Base-by-base conservation (phyloP, 1,140 invertebrate species). In the Ooceraea biroi region DNA sequence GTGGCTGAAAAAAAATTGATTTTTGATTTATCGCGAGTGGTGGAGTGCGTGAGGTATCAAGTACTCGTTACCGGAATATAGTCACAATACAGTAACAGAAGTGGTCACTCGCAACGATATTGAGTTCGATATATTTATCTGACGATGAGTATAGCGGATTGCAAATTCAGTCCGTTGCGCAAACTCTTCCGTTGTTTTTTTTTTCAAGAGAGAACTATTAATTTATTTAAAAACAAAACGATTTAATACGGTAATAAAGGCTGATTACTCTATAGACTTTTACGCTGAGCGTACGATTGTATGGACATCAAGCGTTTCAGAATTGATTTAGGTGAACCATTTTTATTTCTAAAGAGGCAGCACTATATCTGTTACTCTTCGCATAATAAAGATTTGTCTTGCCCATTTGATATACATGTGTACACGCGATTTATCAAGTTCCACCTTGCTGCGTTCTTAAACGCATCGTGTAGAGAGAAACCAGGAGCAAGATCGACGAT, bases 361-460 rank as follows among this genome's bases (percentile, higher is more conserved):
- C n/a, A 65, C 12, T 48, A 12, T 41, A 25, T 57, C 22, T 27
- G 8, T 68, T 25, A 22, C 48, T 19, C 36, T 44, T 27, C 36
- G 46, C 52, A 17, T 19, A 44, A 52, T 55, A 77, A 66, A 7
- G 11, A 46, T 60, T 78, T 3, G 48, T 17, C 55, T 78, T 46
- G 61, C 19, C 30, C 11, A 55, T 65, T 76, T 44, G 36, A n/a
- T n/a, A n/a, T 48, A 78, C 46, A 55, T 19, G 8, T 63, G 60
- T 61, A 63, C 58, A 22, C 14, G 74, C 22, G 66, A 78, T 78
- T 78, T 69, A 78, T 78, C 63, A 78, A 69, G 48, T 44, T 69
- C 50, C 63, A 27, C 48, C 3, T 36, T 19, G 36, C 30, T 55
- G 36, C 30, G 3, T 30, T 36, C 48, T 55, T 68, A 27, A 68